Percentiles rank a stretch among this genome's conserved stretches.
These are phyloP conservation scores for Phengaris arion DNA, from an alignment of 2,888 invertebrate species.

Conservation along the genomic window DNA sequence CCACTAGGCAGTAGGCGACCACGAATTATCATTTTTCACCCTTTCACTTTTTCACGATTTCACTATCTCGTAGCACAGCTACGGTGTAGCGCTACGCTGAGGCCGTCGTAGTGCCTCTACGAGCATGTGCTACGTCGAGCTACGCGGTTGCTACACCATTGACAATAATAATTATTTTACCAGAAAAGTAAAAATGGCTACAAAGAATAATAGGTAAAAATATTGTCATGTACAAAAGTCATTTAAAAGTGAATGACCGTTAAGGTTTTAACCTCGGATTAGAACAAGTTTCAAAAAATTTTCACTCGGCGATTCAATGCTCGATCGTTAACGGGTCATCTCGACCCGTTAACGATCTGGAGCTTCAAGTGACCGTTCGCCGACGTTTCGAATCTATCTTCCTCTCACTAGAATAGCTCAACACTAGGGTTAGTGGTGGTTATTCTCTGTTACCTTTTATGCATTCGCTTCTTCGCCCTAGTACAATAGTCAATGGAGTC, in stretches of 20 bases:
- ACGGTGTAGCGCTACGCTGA: too few species aligned
- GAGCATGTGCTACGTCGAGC: too few species aligned
- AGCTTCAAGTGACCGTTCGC: neutral
- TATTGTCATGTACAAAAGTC: too few species aligned
- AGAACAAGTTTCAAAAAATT: neutral
- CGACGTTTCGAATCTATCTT: slow-evolving; percentile 1
- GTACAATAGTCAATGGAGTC: neutral
- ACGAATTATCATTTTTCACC: too few species aligned
- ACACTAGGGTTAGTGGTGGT: neutral
- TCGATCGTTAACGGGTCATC: neutral
- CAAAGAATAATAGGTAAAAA: too few species aligned
- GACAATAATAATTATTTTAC: too few species aligned
- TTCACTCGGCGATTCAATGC: neutral
- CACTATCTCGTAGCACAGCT: too few species aligned
- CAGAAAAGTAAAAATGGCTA: too few species aligned
- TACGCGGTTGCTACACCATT: too few species aligned
- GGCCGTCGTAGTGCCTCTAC: too few species aligned
- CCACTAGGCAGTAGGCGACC: too few species aligned
- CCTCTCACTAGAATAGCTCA: neutral
- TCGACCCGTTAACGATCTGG: slow-evolving; percentile 4
- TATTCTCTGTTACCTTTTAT: neutral
- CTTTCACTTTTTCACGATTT: too few species aligned
- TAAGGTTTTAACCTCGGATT: neutral
- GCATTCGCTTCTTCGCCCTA: neutral
- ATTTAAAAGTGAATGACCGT: neutral